These are phyloP conservation scores for Copidosoma aretas DNA, from an alignment of 2,888 invertebrate genomes.

Conservation along the genomic window DNA sequence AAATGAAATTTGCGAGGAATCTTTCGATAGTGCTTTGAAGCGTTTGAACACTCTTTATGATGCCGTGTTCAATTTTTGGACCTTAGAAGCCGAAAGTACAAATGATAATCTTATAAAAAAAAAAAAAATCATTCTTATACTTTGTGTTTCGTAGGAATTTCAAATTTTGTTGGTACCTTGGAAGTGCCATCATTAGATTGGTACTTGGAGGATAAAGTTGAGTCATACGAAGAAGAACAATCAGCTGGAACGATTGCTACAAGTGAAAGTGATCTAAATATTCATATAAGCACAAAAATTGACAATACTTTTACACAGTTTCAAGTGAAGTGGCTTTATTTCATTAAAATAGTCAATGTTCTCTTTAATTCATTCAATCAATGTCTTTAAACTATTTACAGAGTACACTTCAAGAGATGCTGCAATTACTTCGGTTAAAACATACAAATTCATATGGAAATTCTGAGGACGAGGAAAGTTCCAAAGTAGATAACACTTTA, in stretches of 20 bases:
- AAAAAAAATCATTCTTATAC: not conserved
- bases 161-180: slow-evolving; percentile 16
- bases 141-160: slow-evolving; percentile 2
- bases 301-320: slow-evolving; percentile 24
- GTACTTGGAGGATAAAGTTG: slow-evolving; percentile 13
- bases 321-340: slow-evolving; percentile 20
- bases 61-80: slow-evolving; percentile 27
- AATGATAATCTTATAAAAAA: not conserved
- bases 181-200: slow-evolving; percentile 28
- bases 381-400: slow-evolving; percentile 18
- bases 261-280: slow-evolving; percentile 10
- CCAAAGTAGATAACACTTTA: slow-evolving; percentile 21
- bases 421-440: slow-evolving; percentile 23
- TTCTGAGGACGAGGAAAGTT: not conserved
- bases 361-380: slow-evolving; percentile 12
- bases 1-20: slow-evolving; percentile 29
- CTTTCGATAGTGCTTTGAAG: slow-evolving; percentile 18
- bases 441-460: not conserved
- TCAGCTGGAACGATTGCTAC: not conserved
- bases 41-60: slow-evolving; percentile 15
- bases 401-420: slow-evolving; percentile 23
- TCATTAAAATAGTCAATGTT: slow-evolving; percentile 13
- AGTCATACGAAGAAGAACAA: slow-evolving; percentile 9
- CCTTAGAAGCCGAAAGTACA: slow-evolving; percentile 20
- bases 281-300: slow-evolving; percentile 10